Conservation (phyloP, 2,797 vertebrate genomes). For the Liparis tanakae region DNA sequence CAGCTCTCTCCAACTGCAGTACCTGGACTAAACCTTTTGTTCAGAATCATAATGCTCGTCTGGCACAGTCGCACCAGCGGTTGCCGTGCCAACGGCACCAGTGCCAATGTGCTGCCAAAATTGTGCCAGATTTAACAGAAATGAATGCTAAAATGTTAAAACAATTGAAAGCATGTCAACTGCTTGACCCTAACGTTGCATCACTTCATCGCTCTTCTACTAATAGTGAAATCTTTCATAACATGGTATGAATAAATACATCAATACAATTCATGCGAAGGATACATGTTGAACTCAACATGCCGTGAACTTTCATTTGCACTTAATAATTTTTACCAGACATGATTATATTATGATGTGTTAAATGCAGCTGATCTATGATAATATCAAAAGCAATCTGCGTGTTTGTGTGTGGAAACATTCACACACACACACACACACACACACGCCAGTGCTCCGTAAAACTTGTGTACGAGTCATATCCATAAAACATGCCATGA, state of each 20-base stretch:
- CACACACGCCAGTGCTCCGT: neutral
- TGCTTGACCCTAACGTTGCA: neutral
- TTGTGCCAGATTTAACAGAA: constrained; percentile 7
- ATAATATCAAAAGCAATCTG: constrained; percentile 39
- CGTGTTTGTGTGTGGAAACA: neutral
- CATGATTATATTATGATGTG: constrained; percentile 48
- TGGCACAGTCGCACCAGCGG: constrained; percentile 4
- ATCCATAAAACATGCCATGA: constrained; percentile 11
- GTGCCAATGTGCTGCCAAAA: constrained; percentile 17
- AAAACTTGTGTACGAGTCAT: constrained; percentile 33
- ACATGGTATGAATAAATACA: constrained; percentile 2
- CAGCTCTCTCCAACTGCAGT: constrained; percentile 4
- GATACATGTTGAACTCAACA: constrained; percentile 35
- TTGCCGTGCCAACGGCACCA: constrained; percentile 24
- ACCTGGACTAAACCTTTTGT: constrained; percentile 33
- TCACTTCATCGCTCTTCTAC: constrained; percentile 5
- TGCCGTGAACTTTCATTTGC: constrained; percentile 59
- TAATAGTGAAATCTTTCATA: constrained; percentile 20
- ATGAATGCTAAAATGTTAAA: constrained; percentile 2
- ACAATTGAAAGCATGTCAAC: neutral
- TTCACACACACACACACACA: no score
- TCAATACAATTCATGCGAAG: constrained; percentile 23
- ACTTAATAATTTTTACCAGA: constrained; percentile 46
- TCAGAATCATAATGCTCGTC: constrained; percentile 23
- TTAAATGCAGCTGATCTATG: constrained; percentile 55